Percentiles rank a stretch among this genome's conserved stretches.
Evolutionary conservation across 2,797 vertebrate species (phyloP).

Genomic region (Clarias pachynema): DNA sequence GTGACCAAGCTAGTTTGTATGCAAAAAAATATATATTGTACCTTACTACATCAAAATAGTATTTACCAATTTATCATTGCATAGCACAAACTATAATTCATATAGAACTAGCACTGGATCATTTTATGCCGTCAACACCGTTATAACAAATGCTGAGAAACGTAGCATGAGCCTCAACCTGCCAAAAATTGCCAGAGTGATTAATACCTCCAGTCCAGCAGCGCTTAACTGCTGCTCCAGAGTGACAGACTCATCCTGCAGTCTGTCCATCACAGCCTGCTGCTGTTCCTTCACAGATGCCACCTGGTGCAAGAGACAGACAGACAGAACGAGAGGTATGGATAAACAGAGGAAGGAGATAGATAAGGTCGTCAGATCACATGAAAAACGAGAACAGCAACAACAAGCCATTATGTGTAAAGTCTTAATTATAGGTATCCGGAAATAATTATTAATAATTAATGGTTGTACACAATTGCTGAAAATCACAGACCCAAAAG

Average conservation of each 20-base stretch:
- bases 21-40: background rate
- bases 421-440: background rate
- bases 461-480: background rate
- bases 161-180: background rate
- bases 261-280: constrained; percentile 70
- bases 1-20: background rate
- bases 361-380: background rate
- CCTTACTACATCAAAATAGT: background rate
- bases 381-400: background rate
- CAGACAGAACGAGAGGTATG: constrained; percentile 13
- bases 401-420: background rate
- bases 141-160: background rate
- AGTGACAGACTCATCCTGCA: constrained; percentile 70
- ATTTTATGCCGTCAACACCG: background rate
- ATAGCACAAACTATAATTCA: background rate
- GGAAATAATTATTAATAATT: too few relatives aligned
- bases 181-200: constrained; percentile 11
- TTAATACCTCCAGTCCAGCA: constrained; percentile 67
- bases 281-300: constrained; percentile 83
- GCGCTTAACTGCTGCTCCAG: constrained; percentile 76
- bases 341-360: background rate
- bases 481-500: background rate
- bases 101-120: background rate
- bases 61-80: background rate
- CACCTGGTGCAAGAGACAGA: constrained; percentile 70